phyloP scores from a whole-genome alignment of 2,797 vertebrate genomes.

The Enteromius afrohamiltoni region DNA sequence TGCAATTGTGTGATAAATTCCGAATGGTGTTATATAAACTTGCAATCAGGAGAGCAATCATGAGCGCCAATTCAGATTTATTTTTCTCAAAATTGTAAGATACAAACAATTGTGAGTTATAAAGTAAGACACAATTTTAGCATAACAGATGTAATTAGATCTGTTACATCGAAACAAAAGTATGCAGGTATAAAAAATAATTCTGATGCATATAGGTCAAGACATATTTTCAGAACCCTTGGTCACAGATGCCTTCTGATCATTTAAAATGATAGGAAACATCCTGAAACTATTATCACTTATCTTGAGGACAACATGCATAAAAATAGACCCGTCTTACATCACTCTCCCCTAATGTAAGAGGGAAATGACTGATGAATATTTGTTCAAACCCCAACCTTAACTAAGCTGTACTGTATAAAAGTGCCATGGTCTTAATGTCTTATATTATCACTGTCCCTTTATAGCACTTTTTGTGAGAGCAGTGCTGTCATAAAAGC shows the following conservation, averaged over 20 bases:
- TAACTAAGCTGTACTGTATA: neutral
- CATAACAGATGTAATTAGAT: neutral
- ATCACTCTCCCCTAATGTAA: neutral
- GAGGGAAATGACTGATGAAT: neutral
- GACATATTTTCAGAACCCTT: neutral
- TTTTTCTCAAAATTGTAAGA: neutral
- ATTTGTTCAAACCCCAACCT: neutral
- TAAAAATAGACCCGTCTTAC: neutral
- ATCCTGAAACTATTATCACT: neutral
- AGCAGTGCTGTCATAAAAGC: neutral
- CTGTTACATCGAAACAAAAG: neutral
- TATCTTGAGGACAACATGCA: neutral
- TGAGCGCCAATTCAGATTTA: neutral
- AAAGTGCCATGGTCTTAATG: neutral
- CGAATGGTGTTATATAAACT: too few relatives aligned
- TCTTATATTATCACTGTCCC: neutral
- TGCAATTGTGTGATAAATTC: too few relatives aligned
- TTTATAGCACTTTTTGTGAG: neutral
- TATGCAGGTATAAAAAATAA: neutral
- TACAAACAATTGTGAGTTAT: neutral
- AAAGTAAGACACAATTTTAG: neutral
- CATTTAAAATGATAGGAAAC: neutral
- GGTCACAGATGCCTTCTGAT: neutral
- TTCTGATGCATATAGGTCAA: neutral
- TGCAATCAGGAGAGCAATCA: fast-evolving